Base-by-base conservation (phyloP, 2,888 invertebrate species). In the Campoletis raptor region DNA sequence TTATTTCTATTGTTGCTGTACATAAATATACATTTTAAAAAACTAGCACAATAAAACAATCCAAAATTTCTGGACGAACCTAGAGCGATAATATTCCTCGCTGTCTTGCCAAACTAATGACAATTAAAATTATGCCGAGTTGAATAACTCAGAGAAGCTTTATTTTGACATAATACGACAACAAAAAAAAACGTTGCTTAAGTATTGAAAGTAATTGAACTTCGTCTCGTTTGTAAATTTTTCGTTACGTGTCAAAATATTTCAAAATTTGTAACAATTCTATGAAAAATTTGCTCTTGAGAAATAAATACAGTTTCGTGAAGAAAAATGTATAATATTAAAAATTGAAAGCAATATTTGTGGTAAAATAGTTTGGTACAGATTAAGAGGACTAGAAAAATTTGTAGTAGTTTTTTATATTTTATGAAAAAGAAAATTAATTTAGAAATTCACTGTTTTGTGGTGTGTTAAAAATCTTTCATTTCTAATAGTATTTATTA, bases 361-460 rank as follows among this genome's bases (percentile, higher is more conserved):
- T 40, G 7, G n/a, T 54, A 0, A 54, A 42, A 64, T 80, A 81
- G 83, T 81, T 86, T 86, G 83, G 67, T 83, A 48, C 61, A 88
- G 73, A 76, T 78, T 48, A 80, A 69, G 85, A 82, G 81, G 80
- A 84, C 69, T 36, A 48, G 61, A 21, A 54, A 37, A 48, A 70
- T 77, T 80, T 36, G 48, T 81, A 37, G 81, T 79, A 83, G 54
- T 64, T 66, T 73, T 85, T 82, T 54, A n/a, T 66, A 83, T 88
- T 89, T 89, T 30, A 10, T 24, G 94, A 94, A 92, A 93, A 92
- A 91, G 94, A 92, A 92, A 92, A 91, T 88, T 73, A 42, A 76
- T 66, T 78, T 12, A 88, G 85, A 87, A 85, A 83, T 87, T 83
- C 78, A 83, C 61, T 70, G 36, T 77, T 48, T 66, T 74, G 61